Conservation (phyloP, 2,113 vertebrate genomes). For the Salvelinus namaycush region DNA sequence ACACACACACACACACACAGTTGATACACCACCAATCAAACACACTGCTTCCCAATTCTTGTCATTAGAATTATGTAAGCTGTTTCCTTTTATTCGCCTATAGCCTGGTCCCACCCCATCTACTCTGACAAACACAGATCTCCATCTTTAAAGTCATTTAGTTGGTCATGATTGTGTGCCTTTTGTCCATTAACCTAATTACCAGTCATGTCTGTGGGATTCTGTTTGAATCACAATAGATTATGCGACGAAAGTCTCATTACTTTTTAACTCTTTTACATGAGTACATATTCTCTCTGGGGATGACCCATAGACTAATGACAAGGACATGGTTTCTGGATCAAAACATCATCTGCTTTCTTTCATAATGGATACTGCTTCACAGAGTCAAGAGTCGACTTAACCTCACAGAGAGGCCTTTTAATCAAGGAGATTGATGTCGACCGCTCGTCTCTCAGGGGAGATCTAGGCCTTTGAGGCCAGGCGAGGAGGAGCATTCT, state of each 20-base stretch:
- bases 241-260: background rate
- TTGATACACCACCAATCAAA: background rate
- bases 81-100: background rate
- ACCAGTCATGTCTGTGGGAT: background rate
- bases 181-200: conserved; percentile 15
- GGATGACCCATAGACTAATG: conserved; percentile 13
- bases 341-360: conserved; percentile 8
- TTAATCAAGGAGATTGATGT: too few relatives aligned
- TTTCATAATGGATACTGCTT: background rate
- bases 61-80: conserved; percentile 9
- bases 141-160: conserved; percentile 15
- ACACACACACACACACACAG: background rate
- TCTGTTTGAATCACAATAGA: background rate
- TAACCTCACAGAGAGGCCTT: background rate
- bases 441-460: conserved; percentile 11
- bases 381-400: conserved; percentile 10
- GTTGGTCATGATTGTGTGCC: background rate
- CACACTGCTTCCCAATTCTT: conserved; percentile 19
- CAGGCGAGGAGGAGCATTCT: conserved; percentile 2
- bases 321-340: conserved; percentile 6
- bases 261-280: background rate
- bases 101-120: too few relatives aligned
- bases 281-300: background rate
- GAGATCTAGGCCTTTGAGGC: conserved; percentile 12
- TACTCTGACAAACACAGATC: background rate